Conservation (phyloP, 2,888 invertebrate genomes). For the Neria commutata region DNA sequence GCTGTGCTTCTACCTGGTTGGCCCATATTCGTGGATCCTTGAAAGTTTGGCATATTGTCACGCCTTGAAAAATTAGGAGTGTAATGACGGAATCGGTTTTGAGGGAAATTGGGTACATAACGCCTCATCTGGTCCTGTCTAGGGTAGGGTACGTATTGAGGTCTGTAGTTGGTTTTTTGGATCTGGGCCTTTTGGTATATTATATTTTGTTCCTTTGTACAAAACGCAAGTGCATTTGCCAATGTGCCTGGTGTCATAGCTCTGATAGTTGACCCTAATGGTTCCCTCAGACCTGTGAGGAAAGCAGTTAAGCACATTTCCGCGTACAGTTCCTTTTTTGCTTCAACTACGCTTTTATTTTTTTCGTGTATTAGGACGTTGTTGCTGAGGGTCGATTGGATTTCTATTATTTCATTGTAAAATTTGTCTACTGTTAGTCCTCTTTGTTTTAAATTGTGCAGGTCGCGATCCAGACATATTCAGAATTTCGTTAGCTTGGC, state of each 20-base stretch:
- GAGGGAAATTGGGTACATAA: not conserved
- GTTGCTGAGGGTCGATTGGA: slow-evolving; percentile 29
- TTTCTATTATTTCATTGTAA: slow-evolving; percentile 32
- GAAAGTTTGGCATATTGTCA: not conserved
- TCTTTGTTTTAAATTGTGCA: slow-evolving; percentile 25
- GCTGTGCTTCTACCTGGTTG: not conserved
- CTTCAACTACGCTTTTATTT: slow-evolving; percentile 26
- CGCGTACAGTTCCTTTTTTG: slow-evolving; percentile 29
- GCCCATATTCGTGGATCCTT: not conserved
- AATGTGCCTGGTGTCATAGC: slow-evolving; percentile 29
- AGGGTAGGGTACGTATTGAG: not conserved
- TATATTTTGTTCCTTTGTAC: not conserved
- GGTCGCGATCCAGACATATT: slow-evolving; percentile 31
- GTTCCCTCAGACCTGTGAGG: slow-evolving; percentile 32
- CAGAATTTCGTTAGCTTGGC: slow-evolving; percentile 30
- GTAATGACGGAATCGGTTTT: not conserved
- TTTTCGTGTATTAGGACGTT: slow-evolving; percentile 33
- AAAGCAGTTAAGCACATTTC: slow-evolving; percentile 36
- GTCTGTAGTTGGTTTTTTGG: not conserved
- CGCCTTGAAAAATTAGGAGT: no score
- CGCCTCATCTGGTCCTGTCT: not conserved
- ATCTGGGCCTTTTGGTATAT: not conserved
- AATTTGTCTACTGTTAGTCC: slow-evolving; percentile 28
- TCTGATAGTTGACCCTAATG: slow-evolving; percentile 32
- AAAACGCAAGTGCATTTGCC: not conserved